phyloP scores from a whole-genome alignment of 2,888 invertebrate species.

The Chrysolina americana region DNA sequence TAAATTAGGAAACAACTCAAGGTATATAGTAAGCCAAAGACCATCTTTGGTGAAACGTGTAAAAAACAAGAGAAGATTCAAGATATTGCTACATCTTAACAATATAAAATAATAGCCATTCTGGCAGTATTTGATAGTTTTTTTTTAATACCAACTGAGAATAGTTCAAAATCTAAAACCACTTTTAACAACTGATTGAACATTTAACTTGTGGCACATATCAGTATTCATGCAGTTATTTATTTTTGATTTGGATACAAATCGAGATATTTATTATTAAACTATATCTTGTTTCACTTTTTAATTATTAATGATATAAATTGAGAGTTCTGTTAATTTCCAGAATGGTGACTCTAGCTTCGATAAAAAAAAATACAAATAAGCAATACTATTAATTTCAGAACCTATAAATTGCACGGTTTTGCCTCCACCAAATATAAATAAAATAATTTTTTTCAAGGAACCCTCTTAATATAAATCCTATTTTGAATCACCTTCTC shows the following conservation, averaged over 20 bases:
- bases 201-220: too few species aligned
- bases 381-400: constrained; percentile 48
- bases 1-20: constrained; percentile 19
- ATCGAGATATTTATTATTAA: background rate
- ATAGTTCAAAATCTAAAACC: too few species aligned
- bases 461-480: constrained; percentile 28
- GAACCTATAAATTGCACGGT: constrained; percentile 43
- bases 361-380: constrained; percentile 30
- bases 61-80: background rate
- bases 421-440: constrained; percentile 52
- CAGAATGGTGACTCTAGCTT: background rate
- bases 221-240: too few species aligned
- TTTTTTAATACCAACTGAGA: background rate
- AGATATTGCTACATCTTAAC: background rate
- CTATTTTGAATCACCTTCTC: constrained; percentile 48
- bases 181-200: too few species aligned
- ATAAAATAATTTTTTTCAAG: constrained; percentile 36
- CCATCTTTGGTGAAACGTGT: background rate
- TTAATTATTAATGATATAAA: background rate
- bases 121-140: background rate
- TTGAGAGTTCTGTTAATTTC: background rate
- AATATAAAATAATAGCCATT: background rate
- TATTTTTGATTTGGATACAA: background rate
- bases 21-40: constrained; percentile 14
- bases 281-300: background rate